Evolutionary conservation across 2,888 invertebrate species (phyloP).

Genomic region (Camponotus fellah): DNA sequence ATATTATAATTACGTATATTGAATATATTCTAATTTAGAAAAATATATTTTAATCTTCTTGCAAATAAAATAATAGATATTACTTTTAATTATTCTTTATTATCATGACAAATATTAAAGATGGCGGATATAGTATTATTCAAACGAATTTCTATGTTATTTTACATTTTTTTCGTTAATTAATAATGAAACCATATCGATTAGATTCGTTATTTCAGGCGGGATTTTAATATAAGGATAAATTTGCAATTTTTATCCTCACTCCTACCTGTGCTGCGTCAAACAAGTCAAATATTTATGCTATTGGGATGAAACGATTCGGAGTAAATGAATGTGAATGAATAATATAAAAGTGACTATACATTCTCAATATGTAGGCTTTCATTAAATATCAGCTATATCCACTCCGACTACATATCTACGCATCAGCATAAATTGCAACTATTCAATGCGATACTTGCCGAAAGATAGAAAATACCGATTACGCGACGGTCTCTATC

Average conservation of each 20-base stretch:
- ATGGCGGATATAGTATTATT: not conserved
- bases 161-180: not conserved
- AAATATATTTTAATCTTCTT: too few relatives aligned
- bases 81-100: not conserved
- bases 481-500: constrained; percentile 18
- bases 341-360: constrained; percentile 17
- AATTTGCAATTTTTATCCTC: not conserved
- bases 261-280: not conserved
- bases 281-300: constrained; percentile 3
- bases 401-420: constrained; percentile 5
- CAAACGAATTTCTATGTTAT: not conserved
- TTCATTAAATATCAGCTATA: not conserved
- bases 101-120: not conserved
- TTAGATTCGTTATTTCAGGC: not conserved
- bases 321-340: not conserved
- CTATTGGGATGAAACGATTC: not conserved
- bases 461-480: constrained; percentile 6
- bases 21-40: not conserved
- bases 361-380: constrained; percentile 9
- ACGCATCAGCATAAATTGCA: constrained; percentile 45
- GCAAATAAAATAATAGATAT: not conserved
- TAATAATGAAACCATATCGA: not conserved
- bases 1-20: not conserved
- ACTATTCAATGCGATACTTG: constrained; percentile 37
- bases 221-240: not conserved